Evolutionary conservation across 2,797 vertebrate genomes (phyloP).

Genomic region (Vultur gryphus): DNA sequence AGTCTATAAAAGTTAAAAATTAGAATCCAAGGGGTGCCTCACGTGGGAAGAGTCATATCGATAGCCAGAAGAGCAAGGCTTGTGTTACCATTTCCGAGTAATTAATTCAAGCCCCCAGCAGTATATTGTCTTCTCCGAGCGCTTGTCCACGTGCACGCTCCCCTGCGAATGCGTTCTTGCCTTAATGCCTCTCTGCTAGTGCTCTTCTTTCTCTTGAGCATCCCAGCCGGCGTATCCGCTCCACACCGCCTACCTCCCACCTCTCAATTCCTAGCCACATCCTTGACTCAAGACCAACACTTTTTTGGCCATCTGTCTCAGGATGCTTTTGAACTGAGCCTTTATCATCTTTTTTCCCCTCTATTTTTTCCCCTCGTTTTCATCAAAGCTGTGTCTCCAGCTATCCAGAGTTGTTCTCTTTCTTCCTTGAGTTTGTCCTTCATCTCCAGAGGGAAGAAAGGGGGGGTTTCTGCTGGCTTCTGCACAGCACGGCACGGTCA

Average conservation of each 20-base stretch:
- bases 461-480: background rate
- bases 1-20: background rate
- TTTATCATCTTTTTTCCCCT: background rate
- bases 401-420: background rate
- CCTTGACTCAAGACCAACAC: background rate
- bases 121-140: background rate
- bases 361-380: background rate
- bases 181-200: background rate
- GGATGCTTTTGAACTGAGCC: background rate
- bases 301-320: background rate
- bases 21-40: background rate
- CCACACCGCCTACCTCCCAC: background rate
- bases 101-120: background rate
- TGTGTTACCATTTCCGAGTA: background rate
- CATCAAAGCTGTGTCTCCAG: background rate
- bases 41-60: fast-evolving
- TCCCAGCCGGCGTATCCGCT: fast-evolving
- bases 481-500: background rate
- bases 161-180: background rate
- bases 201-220: background rate
- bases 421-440: background rate
- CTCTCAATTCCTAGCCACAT: background rate
- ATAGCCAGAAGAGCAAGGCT: background rate
- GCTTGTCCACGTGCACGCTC: fast-evolving
- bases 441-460: background rate